A percentile compares a stretch with the other conserved stretches of the same genome.
Evolutionary conservation across 2,888 invertebrate species (phyloP).

Genomic region (Hypena proboscidalis): DNA sequence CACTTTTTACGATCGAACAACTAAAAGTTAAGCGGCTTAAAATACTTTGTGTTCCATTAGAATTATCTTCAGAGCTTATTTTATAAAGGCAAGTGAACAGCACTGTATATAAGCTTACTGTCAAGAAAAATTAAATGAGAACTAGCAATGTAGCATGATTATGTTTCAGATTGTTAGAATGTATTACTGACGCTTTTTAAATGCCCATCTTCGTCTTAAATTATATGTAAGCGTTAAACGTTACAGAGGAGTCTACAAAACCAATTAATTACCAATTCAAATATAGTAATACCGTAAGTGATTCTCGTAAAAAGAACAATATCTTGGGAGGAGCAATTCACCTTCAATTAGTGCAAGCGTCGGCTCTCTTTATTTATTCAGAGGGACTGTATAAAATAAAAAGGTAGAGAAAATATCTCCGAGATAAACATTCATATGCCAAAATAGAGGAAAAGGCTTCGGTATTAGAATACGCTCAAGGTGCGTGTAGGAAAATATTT

Average conservation of each 20-base stretch:
- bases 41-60: too few relatives aligned
- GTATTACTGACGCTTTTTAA: too few relatives aligned
- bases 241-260: slow-evolving; percentile 17
- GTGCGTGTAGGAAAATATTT: slow-evolving; percentile 44
- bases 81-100: too few relatives aligned
- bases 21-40: too few relatives aligned
- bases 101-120: too few relatives aligned
- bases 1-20: too few relatives aligned
- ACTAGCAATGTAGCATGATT: too few relatives aligned
- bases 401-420: slow-evolving; percentile 59
- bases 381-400: slow-evolving; percentile 63
- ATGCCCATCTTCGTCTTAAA: too few relatives aligned
- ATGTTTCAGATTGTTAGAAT: too few relatives aligned
- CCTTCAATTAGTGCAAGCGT: slow-evolving; percentile 67
- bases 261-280: slow-evolving; percentile 56
- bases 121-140: too few relatives aligned
- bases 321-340: slow-evolving; percentile 55
- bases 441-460: slow-evolving; percentile 44
- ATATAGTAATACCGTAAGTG: slow-evolving; percentile 54
- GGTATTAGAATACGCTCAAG: slow-evolving; percentile 48
- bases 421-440: slow-evolving; percentile 68
- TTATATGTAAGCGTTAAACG: slow-evolving; percentile 17
- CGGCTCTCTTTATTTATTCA: slow-evolving; percentile 68
- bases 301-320: slow-evolving; percentile 47
- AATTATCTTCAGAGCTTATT: too few relatives aligned